Conservation (phyloP, 2,113 vertebrate species). For the Polypterus senegalus region DNA sequence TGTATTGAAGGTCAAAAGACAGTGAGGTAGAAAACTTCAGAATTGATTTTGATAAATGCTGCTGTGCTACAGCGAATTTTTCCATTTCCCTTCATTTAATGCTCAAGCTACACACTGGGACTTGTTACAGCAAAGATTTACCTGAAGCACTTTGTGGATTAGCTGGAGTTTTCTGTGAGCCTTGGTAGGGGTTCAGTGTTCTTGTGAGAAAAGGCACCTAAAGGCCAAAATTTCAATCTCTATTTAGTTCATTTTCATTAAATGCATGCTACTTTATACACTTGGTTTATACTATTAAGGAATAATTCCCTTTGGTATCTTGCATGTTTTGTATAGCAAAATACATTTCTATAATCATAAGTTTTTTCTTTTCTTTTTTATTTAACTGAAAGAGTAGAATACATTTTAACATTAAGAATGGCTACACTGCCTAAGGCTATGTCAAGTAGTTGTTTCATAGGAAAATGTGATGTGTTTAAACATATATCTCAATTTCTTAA, state of each 20-base stretch:
- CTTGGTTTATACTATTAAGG: no score
- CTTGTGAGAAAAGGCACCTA: slow-evolving; percentile 18
- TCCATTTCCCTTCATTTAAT: slow-evolving; percentile 12
- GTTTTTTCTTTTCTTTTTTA: neutral
- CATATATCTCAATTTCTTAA: no score
- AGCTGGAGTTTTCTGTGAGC: slow-evolving; percentile 19
- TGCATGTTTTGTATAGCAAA: neutral
- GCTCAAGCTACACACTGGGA: slow-evolving; percentile 15
- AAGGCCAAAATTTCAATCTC: slow-evolving; percentile 17
- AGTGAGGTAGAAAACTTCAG: slow-evolving; percentile 21
- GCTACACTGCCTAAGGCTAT: neutral
- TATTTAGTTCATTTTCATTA: slow-evolving; percentile 7
- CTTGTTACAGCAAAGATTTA: slow-evolving; percentile 25
- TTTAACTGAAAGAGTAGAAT: neutral
- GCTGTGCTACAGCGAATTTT: slow-evolving; percentile 15
- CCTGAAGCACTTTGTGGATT: slow-evolving; percentile 16
- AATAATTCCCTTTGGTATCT: no score
- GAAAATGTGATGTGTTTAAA: no score
- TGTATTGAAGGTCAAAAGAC: slow-evolving; percentile 22
- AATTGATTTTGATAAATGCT: slow-evolving; percentile 26
- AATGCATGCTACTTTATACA: neutral
- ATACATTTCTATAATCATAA: neutral
- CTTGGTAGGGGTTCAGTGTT: slow-evolving; percentile 5
- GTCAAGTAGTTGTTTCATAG: no score
- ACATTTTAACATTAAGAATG: neutral